phyloP scores from a whole-genome alignment of 2,888 invertebrate genomes.

The Dromius quadrimaculatus region DNA sequence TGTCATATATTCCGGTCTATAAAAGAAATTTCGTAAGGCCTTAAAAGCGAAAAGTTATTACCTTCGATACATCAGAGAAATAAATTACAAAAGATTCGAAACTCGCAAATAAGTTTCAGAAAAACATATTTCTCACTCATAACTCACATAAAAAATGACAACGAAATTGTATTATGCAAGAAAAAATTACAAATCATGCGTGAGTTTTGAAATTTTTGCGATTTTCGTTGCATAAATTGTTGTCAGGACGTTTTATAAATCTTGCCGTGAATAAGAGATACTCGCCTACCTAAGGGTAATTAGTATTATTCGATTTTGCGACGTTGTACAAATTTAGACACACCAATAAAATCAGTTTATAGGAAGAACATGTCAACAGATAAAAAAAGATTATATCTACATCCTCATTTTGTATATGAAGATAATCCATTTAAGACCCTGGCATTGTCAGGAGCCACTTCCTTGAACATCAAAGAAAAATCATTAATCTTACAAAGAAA shows the following conservation, averaged over 20 bases:
- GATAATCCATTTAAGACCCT: no score
- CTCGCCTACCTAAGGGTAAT: no score
- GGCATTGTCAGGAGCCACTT: no score
- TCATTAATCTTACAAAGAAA: constrained; percentile 26
- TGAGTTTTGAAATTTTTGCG: no score
- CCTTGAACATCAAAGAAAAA: constrained; percentile 40
- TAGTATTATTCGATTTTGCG: no score
- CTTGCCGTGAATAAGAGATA: no score
- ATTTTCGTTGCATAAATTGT: constrained; percentile 6
- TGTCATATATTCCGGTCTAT: neutral
- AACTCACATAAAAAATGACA: constrained; percentile 24
- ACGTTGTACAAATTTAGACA: no score
- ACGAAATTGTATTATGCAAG: constrained; percentile 10
- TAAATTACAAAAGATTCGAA: constrained; percentile 23
- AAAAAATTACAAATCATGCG: constrained; percentile 30
- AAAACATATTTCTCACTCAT: constrained; percentile 31
- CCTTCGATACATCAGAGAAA: neutral
- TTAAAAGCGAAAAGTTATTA: constrained; percentile 8
- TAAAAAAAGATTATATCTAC: no score
- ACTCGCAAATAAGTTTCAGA: constrained; percentile 16
- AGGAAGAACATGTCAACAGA: no score
- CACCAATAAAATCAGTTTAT: no score
- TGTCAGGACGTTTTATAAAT: constrained; percentile 5
- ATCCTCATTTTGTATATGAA: no score
- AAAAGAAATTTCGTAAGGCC: neutral